Evolutionary conservation across 2,888 invertebrate genomes (phyloP).

Genomic region (Pasiphila rectangulata): DNA sequence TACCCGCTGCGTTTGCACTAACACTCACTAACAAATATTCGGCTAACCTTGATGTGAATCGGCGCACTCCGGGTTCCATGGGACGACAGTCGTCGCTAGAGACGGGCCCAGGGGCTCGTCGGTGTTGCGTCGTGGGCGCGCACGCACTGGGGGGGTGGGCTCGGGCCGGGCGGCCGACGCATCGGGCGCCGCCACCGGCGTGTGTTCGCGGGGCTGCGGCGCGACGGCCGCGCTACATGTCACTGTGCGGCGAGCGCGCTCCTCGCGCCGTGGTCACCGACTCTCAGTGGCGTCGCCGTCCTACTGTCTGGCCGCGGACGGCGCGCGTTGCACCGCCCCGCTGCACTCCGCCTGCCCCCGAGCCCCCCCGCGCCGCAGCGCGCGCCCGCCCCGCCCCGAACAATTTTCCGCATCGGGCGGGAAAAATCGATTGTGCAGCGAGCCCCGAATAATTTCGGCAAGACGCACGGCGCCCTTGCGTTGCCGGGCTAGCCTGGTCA

Average conservation of each 20-base stretch:
- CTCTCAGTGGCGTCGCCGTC: slow-evolving; percentile 80
- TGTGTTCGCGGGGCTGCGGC: slow-evolving; percentile 70
- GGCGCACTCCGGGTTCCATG: slow-evolving; percentile 80
- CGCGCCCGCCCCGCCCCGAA: slow-evolving; percentile 77
- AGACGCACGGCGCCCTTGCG: slow-evolving; percentile 80
- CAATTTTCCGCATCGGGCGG: slow-evolving; percentile 81
- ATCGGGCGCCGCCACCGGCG: slow-evolving; percentile 75
- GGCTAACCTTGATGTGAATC: slow-evolving; percentile 80
- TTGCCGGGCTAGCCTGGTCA: slow-evolving; percentile 55
- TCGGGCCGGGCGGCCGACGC: slow-evolving; percentile 73
- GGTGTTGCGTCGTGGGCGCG: slow-evolving; percentile 35
- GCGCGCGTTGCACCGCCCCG: slow-evolving; percentile 79
- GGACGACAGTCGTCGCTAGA: slow-evolving; percentile 73
- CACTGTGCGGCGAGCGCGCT: slow-evolving; percentile 78
- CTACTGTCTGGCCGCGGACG: slow-evolving; percentile 78
- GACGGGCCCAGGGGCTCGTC: slow-evolving; percentile 73
- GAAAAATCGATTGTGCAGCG: slow-evolving; percentile 82
- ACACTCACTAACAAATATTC: slow-evolving; percentile 78
- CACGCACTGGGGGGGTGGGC: slow-evolving; percentile 45
- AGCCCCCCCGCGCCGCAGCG: slow-evolving; percentile 56
- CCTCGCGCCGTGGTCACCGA: slow-evolving; percentile 78
- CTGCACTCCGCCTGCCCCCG: slow-evolving; percentile 77
- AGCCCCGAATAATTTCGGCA: slow-evolving; percentile 80
- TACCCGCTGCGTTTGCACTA: slow-evolving; percentile 59
- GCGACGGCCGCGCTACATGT: slow-evolving; percentile 77